A percentile compares a stretch with the other conserved stretches of the same genome.
phyloP scores from a whole-genome alignment of 2,113 vertebrate species.

The Craseonycteris thonglongyai region DNA sequence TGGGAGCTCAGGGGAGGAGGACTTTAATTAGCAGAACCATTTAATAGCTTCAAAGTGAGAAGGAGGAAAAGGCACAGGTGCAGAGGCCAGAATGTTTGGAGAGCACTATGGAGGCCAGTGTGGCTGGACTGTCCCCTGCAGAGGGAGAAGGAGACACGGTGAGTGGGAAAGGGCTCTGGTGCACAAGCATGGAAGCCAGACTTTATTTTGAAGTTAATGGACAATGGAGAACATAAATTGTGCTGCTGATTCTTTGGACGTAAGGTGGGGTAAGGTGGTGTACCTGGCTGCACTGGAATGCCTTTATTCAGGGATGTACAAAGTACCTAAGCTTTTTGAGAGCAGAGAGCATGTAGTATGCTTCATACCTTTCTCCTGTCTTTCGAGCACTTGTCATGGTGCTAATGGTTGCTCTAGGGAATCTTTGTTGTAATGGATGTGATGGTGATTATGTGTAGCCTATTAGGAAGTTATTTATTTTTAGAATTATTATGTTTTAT shows the following conservation, averaged over 20 bases:
- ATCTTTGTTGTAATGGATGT: not conserved
- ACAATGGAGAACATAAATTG: not conserved
- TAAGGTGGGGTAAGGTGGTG: not conserved
- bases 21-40: not conserved
- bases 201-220: not conserved
- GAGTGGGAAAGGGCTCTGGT: not conserved
- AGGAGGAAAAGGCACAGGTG: not conserved
- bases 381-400: not conserved
- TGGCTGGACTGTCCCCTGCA: not conserved
- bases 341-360: not conserved
- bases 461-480: not conserved
- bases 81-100: not conserved
- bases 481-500: not conserved
- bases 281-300: not conserved
- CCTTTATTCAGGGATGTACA: not conserved
- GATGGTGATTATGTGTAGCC: not conserved
- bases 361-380: not conserved
- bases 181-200: not conserved
- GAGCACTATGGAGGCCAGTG: not conserved
- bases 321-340: not conserved
- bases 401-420: not conserved
- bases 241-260: not conserved
- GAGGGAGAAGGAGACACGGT: not conserved
- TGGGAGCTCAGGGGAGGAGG: not conserved
- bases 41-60: not conserved